Evolutionary conservation across 2,113 vertebrate genomes (phyloP), one percentile per base, ranked within the genome.

Genomic region (Melanostigma gelatinosum): DNA sequence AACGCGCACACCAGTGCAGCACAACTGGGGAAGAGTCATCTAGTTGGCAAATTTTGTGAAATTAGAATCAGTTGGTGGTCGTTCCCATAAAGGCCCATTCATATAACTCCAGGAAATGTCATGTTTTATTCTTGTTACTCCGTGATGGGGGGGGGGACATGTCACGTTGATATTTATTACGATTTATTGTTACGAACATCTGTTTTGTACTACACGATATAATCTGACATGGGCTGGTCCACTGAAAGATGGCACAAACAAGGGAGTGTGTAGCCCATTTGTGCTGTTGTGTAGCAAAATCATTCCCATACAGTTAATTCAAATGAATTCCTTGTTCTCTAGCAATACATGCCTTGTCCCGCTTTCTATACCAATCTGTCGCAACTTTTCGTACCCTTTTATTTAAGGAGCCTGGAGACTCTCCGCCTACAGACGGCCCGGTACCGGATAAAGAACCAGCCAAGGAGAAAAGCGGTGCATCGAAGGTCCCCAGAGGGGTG

Each of bases 1-100:
- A 62, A 58, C 70, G 44, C 22, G 32, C 70, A 61, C 34, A 50
- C 52, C 42, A 48, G 13, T 10, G 20, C 61, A 63, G 55, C 50
- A 80, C 66, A 77, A 57, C 10, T 11, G 36, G 15, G 38, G 46
- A 58, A 57, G 24, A 86, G 42, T 83, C 62, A 55, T 85, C 6
- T 16, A 69, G 60, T 80, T 83, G 46, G 84, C 77, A 68, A 42
- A 80, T 72, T 75, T 62, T 57, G 29, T 80, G 66, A 72, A 80
- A 85, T 87, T 66, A 38, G 66, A 77, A 72, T 88, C 82, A 76
- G 76, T 87, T 72, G 86, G 90, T 89, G 80, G 86, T 82, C 79
- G 8, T 50, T 81, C 70, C 27, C 46, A 81, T 78, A 77, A 84
- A 87, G 71, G 58, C 29, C 63, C 57, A 73, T 80, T 87, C 42